Conservation (phyloP, 2,113 vertebrate genomes). For the Onychostruthus taczanowskii region DNA sequence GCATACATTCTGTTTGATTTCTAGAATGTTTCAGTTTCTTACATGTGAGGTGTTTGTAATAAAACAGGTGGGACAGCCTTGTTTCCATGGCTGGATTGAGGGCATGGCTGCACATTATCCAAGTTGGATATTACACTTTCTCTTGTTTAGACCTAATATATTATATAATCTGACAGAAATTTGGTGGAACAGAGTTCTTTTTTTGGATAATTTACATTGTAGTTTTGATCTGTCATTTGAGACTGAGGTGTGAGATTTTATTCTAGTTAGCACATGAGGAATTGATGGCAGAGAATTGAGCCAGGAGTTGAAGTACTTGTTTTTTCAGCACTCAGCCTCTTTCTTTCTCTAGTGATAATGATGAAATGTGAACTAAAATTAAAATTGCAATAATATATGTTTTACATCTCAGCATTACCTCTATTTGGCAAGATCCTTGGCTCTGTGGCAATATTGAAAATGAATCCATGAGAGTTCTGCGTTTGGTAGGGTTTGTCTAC, state of each 20-base stretch:
- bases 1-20: not conserved
- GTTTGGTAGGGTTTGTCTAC: not conserved
- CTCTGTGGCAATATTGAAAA: not conserved
- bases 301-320: not conserved
- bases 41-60: not conserved
- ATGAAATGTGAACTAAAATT: not conserved
- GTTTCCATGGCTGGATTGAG: not conserved
- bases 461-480: not conserved
- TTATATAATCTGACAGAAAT: not conserved
- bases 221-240: not conserved
- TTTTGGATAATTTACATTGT: not conserved
- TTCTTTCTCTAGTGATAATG: not conserved
- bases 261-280: not conserved
- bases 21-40: not conserved
- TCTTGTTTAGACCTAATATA: not conserved
- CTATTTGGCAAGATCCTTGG: not conserved
- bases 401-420: not conserved
- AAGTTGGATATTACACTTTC: not conserved
- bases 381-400: not conserved
- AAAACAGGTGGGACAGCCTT: not conserved
- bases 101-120: not conserved
- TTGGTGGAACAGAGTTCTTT: not conserved
- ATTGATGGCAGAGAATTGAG: not conserved
- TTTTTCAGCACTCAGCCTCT: not conserved
- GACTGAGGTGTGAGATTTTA: slow-evolving; percentile 17